Conservation (phyloP, 92 coral and sea anemone species). For the Epizoanthus illoricatus region DNA sequence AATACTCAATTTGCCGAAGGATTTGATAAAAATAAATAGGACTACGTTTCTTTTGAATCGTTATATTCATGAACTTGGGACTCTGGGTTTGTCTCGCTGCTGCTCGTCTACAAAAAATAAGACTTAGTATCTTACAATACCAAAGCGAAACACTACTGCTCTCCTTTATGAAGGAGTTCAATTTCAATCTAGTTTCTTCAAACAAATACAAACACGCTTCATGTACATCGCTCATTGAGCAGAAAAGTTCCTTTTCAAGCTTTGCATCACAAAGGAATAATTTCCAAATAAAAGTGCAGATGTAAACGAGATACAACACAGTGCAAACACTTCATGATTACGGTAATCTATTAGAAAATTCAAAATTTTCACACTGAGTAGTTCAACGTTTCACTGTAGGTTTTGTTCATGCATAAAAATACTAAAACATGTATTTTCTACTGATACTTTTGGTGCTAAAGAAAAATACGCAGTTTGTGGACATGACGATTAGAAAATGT, state of each 20-base stretch:
- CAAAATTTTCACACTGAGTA: too few relatives aligned
- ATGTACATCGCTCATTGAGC: neutral
- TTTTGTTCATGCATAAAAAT: neutral
- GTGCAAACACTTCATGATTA: constrained; percentile 11
- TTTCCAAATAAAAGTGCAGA: neutral
- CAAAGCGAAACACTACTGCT: neutral
- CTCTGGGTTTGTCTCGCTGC: too few relatives aligned
- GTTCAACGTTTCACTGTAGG: neutral
- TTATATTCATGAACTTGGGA: too few relatives aligned
- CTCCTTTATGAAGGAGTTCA: neutral
- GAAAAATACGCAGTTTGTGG: neutral
- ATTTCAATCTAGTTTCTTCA: too few relatives aligned
- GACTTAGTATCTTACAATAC: neutral
- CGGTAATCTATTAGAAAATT: neutral
- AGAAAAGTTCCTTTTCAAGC: neutral
- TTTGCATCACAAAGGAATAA: constrained; percentile 1
- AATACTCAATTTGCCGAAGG: neutral
- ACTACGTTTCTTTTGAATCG: neutral
- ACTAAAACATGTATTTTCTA: neutral
- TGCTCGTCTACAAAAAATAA: neutral
- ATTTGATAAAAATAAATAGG: neutral
- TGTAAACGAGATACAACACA: neutral
- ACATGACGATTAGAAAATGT: neutral
- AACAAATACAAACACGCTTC: too few relatives aligned
- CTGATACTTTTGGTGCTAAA: neutral